phyloP scores from a whole-genome alignment of 2,888 invertebrate species.

The Drosophila vallismaia region DNA sequence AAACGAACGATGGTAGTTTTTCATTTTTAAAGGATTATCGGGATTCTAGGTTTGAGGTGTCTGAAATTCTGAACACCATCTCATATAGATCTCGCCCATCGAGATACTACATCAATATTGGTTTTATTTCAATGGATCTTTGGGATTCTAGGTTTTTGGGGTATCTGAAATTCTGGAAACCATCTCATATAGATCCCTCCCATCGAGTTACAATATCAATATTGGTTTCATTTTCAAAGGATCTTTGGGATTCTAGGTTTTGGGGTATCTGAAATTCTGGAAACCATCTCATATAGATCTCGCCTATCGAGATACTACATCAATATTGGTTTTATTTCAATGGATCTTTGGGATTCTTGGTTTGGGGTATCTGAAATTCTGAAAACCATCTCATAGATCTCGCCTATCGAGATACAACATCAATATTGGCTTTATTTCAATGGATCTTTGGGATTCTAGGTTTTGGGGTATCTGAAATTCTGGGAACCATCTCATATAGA shows the following conservation, averaged over 20 bases:
- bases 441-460: neutral
- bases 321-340: slow-evolving; percentile 42
- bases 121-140: neutral
- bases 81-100: neutral
- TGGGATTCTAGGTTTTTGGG: neutral
- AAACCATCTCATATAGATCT: neutral
- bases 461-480: neutral
- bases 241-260: neutral
- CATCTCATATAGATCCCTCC: neutral
- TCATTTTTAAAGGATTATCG: neutral
- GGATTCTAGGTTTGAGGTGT: neutral
- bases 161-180: neutral
- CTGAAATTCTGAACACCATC: neutral
- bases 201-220: neutral
- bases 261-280: neutral
- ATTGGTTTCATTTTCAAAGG: slow-evolving; percentile 53
- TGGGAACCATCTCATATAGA: neutral
- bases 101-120: too few relatives aligned
- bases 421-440: neutral
- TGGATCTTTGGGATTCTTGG: neutral
- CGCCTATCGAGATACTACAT: neutral
- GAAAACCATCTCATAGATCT: too few relatives aligned
- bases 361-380: neutral
- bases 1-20: neutral
- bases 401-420: too few relatives aligned